These are phyloP conservation scores for Psittacula cyanocephala DNA, from an alignment of 2,113 vertebrate genomes.

Conservation along the genomic window DNA sequence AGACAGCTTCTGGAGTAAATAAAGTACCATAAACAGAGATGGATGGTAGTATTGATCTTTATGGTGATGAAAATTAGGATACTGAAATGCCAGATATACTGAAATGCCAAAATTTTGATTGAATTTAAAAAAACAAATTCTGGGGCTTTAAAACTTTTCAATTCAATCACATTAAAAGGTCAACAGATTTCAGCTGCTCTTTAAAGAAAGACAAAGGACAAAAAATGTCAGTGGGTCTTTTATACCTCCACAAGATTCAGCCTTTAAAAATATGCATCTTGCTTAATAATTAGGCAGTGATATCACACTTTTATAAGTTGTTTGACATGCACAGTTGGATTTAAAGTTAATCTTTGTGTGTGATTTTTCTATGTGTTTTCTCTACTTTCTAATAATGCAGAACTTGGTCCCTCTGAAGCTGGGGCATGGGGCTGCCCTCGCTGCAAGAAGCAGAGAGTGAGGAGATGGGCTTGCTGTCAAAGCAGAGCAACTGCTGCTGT, in stretches of 20 bases:
- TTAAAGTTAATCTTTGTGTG: neutral
- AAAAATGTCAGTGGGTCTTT: neutral
- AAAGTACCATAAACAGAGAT: neutral
- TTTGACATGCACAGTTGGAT: neutral
- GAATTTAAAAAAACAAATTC: constrained; percentile 15
- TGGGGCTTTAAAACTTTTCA: neutral
- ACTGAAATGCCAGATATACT: neutral
- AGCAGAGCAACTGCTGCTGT: neutral
- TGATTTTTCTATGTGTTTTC: neutral
- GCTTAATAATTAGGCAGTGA: neutral
- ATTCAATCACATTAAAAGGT: constrained; percentile 23
- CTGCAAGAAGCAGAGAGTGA: neutral
- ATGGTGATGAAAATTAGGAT: constrained; percentile 26
- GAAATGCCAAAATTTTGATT: constrained; percentile 36
- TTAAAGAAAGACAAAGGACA: neutral
- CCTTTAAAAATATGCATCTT: neutral
- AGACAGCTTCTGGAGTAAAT: constrained; percentile 9
- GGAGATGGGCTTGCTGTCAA: neutral
- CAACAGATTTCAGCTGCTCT: constrained; percentile 1
- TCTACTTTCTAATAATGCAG: neutral
- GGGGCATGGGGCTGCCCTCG: fast-evolving
- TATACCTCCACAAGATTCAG: neutral
- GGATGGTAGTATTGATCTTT: neutral
- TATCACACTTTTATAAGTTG: neutral
- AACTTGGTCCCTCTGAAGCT: neutral